phyloP scores from a whole-genome alignment of 2,888 invertebrate species.

The Oligia latruncula region DNA sequence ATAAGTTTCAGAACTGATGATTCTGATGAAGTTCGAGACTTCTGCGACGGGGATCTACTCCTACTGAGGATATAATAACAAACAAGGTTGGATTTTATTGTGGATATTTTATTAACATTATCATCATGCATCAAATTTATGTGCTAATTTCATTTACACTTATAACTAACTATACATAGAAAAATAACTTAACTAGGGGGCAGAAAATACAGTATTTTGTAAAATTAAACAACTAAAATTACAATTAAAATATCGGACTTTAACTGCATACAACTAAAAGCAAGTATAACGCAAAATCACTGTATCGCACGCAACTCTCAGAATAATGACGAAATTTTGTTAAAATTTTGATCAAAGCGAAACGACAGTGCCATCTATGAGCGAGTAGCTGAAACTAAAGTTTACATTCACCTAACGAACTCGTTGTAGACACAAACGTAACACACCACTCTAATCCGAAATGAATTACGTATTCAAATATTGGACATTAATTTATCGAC shows the following conservation, averaged over 20 bases:
- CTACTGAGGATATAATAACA: constrained; percentile 69
- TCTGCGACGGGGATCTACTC: constrained; percentile 14
- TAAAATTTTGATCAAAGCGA: constrained; percentile 67
- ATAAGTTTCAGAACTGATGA: neutral
- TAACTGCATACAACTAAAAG: constrained; percentile 86
- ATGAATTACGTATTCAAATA: constrained; percentile 82
- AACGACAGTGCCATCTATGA: constrained; percentile 73
- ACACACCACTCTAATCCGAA: constrained; percentile 74
- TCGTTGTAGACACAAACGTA: constrained; percentile 68
- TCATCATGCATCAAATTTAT: constrained; percentile 90
- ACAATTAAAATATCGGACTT: constrained; percentile 87
- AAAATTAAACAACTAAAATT: constrained; percentile 87
- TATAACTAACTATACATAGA: constrained; percentile 90
- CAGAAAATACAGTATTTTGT: constrained; percentile 89
- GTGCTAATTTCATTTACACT: constrained; percentile 90
- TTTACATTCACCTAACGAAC: constrained; percentile 59
- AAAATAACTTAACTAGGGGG: constrained; percentile 90
- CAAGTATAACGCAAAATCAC: constrained; percentile 85
- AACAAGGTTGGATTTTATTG: constrained; percentile 86
- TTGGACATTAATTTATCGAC: constrained; percentile 80
- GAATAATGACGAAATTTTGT: constrained; percentile 76
- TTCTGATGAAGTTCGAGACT: neutral
- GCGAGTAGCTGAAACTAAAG: constrained; percentile 70
- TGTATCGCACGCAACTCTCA: constrained; percentile 86
- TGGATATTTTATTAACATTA: constrained; percentile 90